Conservation (phyloP, 2,888 invertebrate species). For the Parelbella ahira region DNA sequence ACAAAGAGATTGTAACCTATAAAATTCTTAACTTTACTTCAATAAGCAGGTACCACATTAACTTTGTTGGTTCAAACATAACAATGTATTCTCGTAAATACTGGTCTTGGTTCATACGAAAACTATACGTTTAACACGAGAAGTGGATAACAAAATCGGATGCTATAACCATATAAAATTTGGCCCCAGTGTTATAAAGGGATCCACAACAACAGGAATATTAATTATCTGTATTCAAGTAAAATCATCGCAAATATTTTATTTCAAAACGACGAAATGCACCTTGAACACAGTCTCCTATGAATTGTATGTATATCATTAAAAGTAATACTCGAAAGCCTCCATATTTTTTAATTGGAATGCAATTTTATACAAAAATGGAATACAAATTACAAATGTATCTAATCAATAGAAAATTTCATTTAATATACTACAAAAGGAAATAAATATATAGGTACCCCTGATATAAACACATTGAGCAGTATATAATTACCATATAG, state of each 20-base stretch:
- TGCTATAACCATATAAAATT: no score
- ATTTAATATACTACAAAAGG: conserved; percentile 50
- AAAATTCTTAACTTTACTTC: conserved; percentile 43
- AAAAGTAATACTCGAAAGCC: conserved; percentile 48
- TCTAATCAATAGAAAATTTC: conserved; percentile 48
- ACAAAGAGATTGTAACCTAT: conserved; percentile 41
- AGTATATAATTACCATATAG: conserved; percentile 62
- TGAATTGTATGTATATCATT: conserved; percentile 59
- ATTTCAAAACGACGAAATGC: conserved; percentile 48
- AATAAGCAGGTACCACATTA: conserved; percentile 69
- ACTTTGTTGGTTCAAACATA: conserved; percentile 48
- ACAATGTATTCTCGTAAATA: no score
- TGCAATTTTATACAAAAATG: conserved; percentile 59
- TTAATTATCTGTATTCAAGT: conserved; percentile 48
- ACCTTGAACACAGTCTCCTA: conserved; percentile 67
- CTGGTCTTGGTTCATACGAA: no score
- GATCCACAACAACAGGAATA: conserved; percentile 67
- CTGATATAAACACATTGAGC: conserved; percentile 75
- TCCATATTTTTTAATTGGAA: conserved; percentile 44
- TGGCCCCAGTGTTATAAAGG: conserved; percentile 73
- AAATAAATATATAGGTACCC: conserved; percentile 58
- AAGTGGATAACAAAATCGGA: no score
- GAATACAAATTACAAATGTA: conserved; percentile 45
- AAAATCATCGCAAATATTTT: conserved; percentile 55
- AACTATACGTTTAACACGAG: no score